A percentile compares a stretch with the other conserved stretches of the same genome.
Conservation (phyloP, 2,888 invertebrate species). For the Parelbella ahira region DNA sequence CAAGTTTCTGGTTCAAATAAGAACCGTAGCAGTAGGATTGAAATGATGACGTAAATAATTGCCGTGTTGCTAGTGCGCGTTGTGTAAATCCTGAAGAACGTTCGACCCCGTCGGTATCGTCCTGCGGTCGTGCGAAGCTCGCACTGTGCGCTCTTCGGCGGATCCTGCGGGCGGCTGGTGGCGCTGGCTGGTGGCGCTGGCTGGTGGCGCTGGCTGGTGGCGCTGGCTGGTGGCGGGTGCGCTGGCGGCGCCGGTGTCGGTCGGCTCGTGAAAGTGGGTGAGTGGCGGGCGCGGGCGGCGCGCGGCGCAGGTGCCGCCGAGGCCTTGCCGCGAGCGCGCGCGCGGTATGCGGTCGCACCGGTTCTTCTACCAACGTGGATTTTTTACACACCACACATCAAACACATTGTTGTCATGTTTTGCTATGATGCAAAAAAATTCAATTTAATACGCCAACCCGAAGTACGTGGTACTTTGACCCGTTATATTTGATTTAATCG, state of each 20-base stretch:
- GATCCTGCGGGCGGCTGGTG: too few relatives aligned
- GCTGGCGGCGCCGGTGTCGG: conserved; percentile 1
- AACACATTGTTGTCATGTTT: conserved; percentile 76
- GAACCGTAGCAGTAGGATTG: too few relatives aligned
- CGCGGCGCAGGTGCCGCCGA: conserved; percentile 51
- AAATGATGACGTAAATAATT: too few relatives aligned
- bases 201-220: conserved; percentile 36
- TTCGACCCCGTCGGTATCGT: too few relatives aligned
- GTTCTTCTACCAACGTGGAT: conserved; percentile 76
- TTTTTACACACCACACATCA: conserved; percentile 76
- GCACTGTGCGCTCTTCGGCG: too few relatives aligned
- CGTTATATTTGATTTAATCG: conserved; percentile 33
- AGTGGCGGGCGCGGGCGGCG: conserved; percentile 39
- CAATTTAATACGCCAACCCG: conserved; percentile 44
- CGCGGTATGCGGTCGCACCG: conserved; percentile 77
- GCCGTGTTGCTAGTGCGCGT: too few relatives aligned
- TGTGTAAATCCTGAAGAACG: too few relatives aligned
- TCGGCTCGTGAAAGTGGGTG: conserved; percentile 57
- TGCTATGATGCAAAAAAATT: conserved; percentile 66
- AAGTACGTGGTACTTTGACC: conserved; percentile 38
- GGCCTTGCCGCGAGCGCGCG: conserved; percentile 74
- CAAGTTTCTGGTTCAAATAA: too few relatives aligned
- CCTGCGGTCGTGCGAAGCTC: conserved; percentile 30
- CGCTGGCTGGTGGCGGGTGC: conserved; percentile 30
- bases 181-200: too few relatives aligned